Conservation (phyloP, 1,140 invertebrate genomes). For the Tetragnatha versicolor region DNA sequence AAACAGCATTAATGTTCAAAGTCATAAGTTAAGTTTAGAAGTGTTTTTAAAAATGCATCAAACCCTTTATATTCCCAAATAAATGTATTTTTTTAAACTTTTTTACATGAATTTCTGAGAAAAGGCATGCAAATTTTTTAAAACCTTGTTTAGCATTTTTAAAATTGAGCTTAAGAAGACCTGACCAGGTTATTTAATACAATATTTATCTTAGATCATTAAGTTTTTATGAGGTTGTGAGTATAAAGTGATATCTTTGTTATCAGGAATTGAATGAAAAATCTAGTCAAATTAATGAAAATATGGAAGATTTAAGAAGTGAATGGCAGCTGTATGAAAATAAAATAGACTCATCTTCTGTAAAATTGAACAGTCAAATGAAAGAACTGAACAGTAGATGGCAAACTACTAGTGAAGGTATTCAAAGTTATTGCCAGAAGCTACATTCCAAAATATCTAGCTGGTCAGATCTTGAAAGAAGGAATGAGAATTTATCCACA, state of each 20-base stretch:
- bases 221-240: too few species aligned
- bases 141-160: too few species aligned
- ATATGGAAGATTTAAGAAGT: constrained; percentile 15
- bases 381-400: constrained; percentile 11
- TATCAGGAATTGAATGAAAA: constrained; percentile 45
- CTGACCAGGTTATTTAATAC: too few species aligned
- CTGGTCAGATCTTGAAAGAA: constrained; percentile 27
- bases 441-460: constrained; percentile 10
- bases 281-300: constrained; percentile 21
- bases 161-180: too few species aligned
- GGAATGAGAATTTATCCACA: constrained; percentile 44
- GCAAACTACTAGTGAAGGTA: not conserved
- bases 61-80: too few species aligned
- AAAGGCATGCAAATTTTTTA: too few species aligned
- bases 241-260: not conserved
- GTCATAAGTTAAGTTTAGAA: too few species aligned
- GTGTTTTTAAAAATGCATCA: too few species aligned
- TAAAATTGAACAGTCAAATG: constrained; percentile 33
- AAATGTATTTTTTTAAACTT: too few species aligned
- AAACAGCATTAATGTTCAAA: too few species aligned
- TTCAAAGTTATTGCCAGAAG: constrained; percentile 13
- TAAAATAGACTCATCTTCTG: not conserved
- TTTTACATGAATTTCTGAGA: too few species aligned
- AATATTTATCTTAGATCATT: too few species aligned
- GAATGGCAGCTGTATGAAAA: not conserved